Base-by-base conservation (phyloP, 2,888 invertebrate genomes). In the Rotaria sp. region DNA sequence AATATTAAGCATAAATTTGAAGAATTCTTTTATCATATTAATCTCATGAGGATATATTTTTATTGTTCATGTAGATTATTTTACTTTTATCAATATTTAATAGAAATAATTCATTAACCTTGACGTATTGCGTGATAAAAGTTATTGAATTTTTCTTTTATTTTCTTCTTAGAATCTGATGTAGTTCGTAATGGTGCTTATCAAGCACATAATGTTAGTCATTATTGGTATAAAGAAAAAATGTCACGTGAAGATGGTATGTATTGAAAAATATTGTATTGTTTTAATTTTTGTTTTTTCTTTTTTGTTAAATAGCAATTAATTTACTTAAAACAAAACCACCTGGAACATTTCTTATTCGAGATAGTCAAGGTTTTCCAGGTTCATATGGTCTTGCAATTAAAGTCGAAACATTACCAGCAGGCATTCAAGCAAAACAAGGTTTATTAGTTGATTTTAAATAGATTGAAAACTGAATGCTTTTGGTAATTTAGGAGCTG, bases 371-470 rank as follows among this genome's bases (percentile, higher is more conserved):
- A 92, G 96, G 96, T 41, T 97, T 96, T 93, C 96, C 96, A 24
- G 96, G 97, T 88, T 97, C 97, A 35, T 99, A 96, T 91, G 99
- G 98, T 0, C 93, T 99, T 88, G 99, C 97, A 3, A 92, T 99
- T 87, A 94, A 96, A 90, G 97, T 98, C 11, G 94, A 95, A 11
- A 94, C 94, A 67, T 94, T 95, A 48, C 96, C 96, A 21, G 94
- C 95, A 30, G 92, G 92, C 88, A 88, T 89, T 30, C 90, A 90
- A 88, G 89, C 89, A 24, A 90, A 91, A 89, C 88, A 41, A 45
- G 80, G 67, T 67, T 7, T 35, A 10, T 35, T 35, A 67, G 5
- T 67, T 18, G 35, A 18, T 30, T 67, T 67, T 67, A 21, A 67
- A 30, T 18, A 67, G 1, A 50, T 45, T 45, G 50, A 50, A 50